phyloP scores from a whole-genome alignment of 2,797 vertebrate genomes.

The Eulemur albifrons region DNA sequence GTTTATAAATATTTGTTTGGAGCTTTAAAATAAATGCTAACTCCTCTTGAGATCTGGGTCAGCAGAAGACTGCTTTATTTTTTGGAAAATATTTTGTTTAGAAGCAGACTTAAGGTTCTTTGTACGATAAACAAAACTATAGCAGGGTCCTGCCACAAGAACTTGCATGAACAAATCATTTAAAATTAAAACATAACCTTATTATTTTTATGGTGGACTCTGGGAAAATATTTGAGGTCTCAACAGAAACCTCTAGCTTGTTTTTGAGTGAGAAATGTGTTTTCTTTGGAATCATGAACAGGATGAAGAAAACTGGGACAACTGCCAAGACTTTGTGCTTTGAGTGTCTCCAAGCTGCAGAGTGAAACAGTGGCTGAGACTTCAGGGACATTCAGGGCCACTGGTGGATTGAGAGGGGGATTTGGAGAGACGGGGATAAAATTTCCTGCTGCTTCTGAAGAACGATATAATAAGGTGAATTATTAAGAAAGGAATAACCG shows the following conservation, averaged over 20 bases:
- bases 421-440: not conserved
- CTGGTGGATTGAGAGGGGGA: no score
- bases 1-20: constrained; percentile 47
- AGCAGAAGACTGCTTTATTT: constrained; percentile 9
- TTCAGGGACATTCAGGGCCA: not conserved
- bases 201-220: constrained; percentile 44
- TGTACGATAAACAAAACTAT: not conserved
- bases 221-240: constrained; percentile 51
- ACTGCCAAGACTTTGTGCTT: not conserved
- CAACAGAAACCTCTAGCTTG: constrained; percentile 51
- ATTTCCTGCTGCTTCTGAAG: not conserved
- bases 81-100: constrained; percentile 35
- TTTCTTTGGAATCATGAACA: constrained; percentile 53
- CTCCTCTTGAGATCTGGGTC: not conserved
- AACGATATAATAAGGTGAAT: not conserved
- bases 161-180: not conserved
- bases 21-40: not conserved
- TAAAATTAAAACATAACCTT: constrained; percentile 17
- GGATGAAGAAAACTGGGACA: constrained; percentile 33
- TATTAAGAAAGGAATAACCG: not conserved
- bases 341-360: not conserved
- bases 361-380: not conserved
- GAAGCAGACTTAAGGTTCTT: not conserved
- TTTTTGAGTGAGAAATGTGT: constrained; percentile 59
- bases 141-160: not conserved